Base-by-base conservation (phyloP, 2,888 invertebrate genomes). In the Argyresthia albistria region DNA sequence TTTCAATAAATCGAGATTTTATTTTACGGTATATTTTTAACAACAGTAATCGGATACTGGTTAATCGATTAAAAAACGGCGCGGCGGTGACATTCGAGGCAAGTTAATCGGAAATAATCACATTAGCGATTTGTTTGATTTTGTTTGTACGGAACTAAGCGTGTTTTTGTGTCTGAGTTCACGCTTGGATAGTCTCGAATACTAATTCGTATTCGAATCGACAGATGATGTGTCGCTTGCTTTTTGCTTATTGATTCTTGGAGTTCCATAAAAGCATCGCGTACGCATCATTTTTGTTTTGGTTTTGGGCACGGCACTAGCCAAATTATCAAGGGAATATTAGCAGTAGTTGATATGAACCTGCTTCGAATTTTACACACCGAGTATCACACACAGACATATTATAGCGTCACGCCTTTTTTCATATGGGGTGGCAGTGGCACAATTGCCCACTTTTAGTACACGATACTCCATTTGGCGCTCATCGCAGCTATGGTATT, bases 61-160 rank as follows among this genome's bases (percentile, higher is more conserved):
- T 67, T 70, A 74, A 75, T 71, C 69, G 72, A 67, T 73, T 69
- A 78, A 80, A 74, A 76, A 69, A 39, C 39, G 39, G 36, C 9
- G 36, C 60, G 59, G 59, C 59, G 67, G 61, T 68, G 61, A 65
- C 63, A 73, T 76, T 75, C 68, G 72, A 68, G 72, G 71, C 68
- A 64, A 70, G 66, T 73, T 70, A 70, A 73, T 79, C 76, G 78
- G 71, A 78, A 78, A 70, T 79, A 78, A 80, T 50, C 53, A 53
- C 16, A 43, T 53, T 52, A 47, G 45, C 15, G 47, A 43, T 46
- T 46, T 42, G 46, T 54, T 45, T 25, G 54, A 54, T 45, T 53
- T 55, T 55, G 55, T 53, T 55, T 55, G 55, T 39, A 53, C 16
- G 52, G 53, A 55, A 12, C 39, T 45, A 46, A 46, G 39, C 50